Evolutionary conservation across 2,797 vertebrate genomes (phyloP), one percentile per base, ranked within the genome.

Genomic region (Hafferia zeledoni): DNA sequence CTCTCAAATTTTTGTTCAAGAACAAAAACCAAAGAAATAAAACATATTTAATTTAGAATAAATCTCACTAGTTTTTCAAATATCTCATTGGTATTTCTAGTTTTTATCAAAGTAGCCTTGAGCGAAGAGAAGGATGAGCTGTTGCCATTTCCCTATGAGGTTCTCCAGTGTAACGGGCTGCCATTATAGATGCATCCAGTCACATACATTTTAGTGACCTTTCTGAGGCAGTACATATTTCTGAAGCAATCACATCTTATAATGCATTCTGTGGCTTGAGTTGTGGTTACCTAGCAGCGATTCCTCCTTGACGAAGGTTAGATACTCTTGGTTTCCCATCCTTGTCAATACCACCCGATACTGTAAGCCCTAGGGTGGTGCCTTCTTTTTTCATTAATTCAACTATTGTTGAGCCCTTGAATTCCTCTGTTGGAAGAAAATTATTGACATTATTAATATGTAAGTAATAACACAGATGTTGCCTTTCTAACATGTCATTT

Each of bases 311-410:
- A 44, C 99, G 98, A 95, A 99, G 98, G 97, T 99, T 99, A 46
- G 99, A 99, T 28, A 99, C 99, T 77, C 99, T 98, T 16, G 99
- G 99, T 84, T 99, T 99, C 72, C 99, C 99, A 61, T 99, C 99
- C 95, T 99, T 99, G 97, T 99, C 99, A 10, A 99, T 98, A 85
- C 99, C 99, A 31, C 99, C 99, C 0, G 99, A 99, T 28, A 99
- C 99, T 0, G 99, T 99, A 94, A 99, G 98, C 17, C 99, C 99
- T 6, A 99, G 98, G 47, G 99, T 99, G 30, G 99, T 99, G 68
- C 99, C 99, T 98, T 99, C 99, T 97, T 99, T 99, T 97, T 99
- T 99, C 98, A 99, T 99, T 98, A 99, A 94, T 97, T 99, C 99
- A 94, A 99, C 99, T 91, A 99, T 97, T 9, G 99, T 99, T 94